Base-by-base conservation (phyloP, 2,113 vertebrate genomes). In the Pelodiscus sinensis region DNA sequence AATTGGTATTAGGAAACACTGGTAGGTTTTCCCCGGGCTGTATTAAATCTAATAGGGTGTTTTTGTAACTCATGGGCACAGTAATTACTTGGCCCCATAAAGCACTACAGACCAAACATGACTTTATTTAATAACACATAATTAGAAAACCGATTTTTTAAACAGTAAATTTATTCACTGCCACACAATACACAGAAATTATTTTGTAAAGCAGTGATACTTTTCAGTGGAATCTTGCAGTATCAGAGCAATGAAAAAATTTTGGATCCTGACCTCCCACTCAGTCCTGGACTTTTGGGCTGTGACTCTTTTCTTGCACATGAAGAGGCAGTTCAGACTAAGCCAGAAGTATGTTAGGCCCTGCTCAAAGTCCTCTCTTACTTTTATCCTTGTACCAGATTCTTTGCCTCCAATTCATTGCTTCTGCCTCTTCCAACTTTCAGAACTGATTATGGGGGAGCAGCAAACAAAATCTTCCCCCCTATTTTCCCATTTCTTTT, bases 401-500 rank as follows among this genome's bases (percentile, higher is more conserved):
- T 2, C 19, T 94, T 65, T 90, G 54, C 81, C 86, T 94, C 83
- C 79, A 84, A 60, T 92, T 92, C 52, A 57, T 12, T 89, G 86
- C 60, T 12, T 62, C 84, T 44, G 24, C 35, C 80, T 44, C 35
- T 90, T 71, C 65, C n/a, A 35, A 18, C 65, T 71, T 90, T 29
- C n/a, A 86, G 87, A 82, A 75, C 73, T 78, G 73, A 82, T 78
- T 91, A 80, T 2, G 2, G 29, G 65, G 31, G n/a, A 35, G 31
- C 31, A 21, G n/a, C 65, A 71, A n/a, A 31, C n/a, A 71, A 35
- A 71, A 35, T 35, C n/a, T 21, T n/a, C 18, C n/a, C 18, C 55
- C 81, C 87, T 92, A 79, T 89, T 87, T 81, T 81, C 22, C 60
- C 54, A 82, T 88, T 27, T 31, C 84, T 75, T 71, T 83, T 27